Evolutionary conservation across 2,888 invertebrate genomes (phyloP), one percentile per base, ranked within the genome.

Genomic region (Zelleria hepariella): DNA sequence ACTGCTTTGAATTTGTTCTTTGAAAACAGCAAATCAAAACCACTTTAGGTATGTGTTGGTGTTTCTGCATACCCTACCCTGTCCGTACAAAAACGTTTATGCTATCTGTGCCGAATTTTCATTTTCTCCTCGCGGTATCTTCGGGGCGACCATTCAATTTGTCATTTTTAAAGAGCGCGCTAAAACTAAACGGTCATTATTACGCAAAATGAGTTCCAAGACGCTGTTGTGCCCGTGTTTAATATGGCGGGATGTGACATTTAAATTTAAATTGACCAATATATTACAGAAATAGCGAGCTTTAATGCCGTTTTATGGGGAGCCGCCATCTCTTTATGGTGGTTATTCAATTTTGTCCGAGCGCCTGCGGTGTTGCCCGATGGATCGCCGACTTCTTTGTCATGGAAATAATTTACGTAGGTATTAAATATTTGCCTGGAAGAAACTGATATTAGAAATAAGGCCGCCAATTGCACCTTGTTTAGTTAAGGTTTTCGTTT

Each of bases 221-320:
- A 15, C 32, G 32, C 32, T 42, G 32, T 42, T 42, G 32, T 42
- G 32, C 32, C 15, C 15, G 15, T 42, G 32, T 42, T 42, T 42
- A 42, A 42, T 10, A 42, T 15, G 32, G 15, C 32, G 32, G 62
- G 62, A 68, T 67, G 66, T 69, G 67, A 67, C 68, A 70, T 70
- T 73, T 66, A 67, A 72, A 70, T 72, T 73, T 66, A 72, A 73
- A 72, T 73, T 66, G 70, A 66, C 67, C 68, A 69, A 68, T 71
- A 71, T 69, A 70, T 73, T 68, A 66, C 56, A 60, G 68, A 71
- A 71, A 71, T 68, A 68, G 32, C 67, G 64, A 63, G 65, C 67
- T 65, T 68, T 67, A 69, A 68, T 66, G 66, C 66, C 66, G 64
- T 65, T 67, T 66, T 64, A 66, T 65, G 60, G 64, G 60, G 64